Evolutionary conservation across 2,113 vertebrate species (phyloP), one percentile per base, ranked within the genome.

Genomic region (Mormyrus lacerda): DNA sequence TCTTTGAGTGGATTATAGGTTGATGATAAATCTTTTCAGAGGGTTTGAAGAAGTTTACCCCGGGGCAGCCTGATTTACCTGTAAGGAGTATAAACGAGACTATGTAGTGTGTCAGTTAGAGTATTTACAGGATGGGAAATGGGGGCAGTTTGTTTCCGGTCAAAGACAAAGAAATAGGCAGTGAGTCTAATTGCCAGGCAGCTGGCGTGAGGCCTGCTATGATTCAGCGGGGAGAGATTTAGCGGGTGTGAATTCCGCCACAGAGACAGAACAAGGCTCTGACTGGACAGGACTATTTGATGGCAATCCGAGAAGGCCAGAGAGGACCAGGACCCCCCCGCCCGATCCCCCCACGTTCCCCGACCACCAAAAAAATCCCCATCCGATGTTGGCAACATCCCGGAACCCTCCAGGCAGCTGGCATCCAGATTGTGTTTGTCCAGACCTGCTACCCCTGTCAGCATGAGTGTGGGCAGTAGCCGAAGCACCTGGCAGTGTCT

Each of bases 211-310:
- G 7, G 50, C 50, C 48, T 21, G 17, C 31, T 21, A 35, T 55
- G 69, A 48, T 79, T 90, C 89, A 88, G 89, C 42, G 19, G 45
- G 76, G 39, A 24, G 21, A 50, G 21, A 88, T 90, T 90, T 88
- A 88, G 87, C 42, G 31, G 87, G 82, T 76, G 82, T 50, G 47
- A 84, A 90, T 90, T 85, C 87, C 79, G 4, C 24, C 39, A 89
- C 50, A 86, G 73, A 24, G 83, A 44, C 55, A 47, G 50, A 42
- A 50, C 44, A 83, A 45, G 17, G 21, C 45, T 87, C 50, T 85
- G 89, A 89, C 39, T 83, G 79, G 51, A 85, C 55, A 7, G 53
- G 17, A 42, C 27, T 90, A 61, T 88, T 69, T 88, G 87, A 65
- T 58, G 76, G 13, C 27, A 15, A 47, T 84, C 19, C 1, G 35